phyloP scores from a whole-genome alignment of 2,797 vertebrate genomes.

The Lepus townsendii region DNA sequence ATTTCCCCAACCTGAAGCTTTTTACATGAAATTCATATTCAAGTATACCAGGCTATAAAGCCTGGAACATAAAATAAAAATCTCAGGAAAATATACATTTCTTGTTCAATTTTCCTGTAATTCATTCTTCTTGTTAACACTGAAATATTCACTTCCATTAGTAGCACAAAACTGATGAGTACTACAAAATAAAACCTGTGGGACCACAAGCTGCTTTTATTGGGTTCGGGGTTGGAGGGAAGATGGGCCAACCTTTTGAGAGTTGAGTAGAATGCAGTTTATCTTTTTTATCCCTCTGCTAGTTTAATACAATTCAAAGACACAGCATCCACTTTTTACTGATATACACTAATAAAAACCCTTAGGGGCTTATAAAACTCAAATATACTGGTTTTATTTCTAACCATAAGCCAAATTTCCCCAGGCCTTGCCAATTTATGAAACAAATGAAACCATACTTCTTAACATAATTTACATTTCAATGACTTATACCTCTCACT shows the following conservation, averaged over 20 bases:
- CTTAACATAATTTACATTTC: neutral
- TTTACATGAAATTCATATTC: neutral
- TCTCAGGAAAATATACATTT: neutral
- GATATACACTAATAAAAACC: neutral
- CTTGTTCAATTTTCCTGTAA: neutral
- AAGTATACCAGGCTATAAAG: neutral
- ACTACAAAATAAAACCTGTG: neutral
- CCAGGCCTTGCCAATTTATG: neutral
- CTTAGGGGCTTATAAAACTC: neutral
- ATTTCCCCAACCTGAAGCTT: neutral
- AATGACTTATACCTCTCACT: neutral
- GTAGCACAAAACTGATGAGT: neutral
- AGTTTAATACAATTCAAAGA: neutral
- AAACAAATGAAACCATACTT: neutral
- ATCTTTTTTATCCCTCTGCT: neutral
- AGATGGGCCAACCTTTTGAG: neutral
- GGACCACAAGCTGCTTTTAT: neutral
- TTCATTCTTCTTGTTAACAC: neutral
- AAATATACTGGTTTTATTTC: conserved; percentile 36
- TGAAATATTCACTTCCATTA: neutral
- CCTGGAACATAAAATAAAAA: neutral
- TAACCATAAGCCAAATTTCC: neutral
- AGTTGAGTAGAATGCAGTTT: neutral
- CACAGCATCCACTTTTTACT: neutral
- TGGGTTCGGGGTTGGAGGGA: rapidly evolving